These are phyloP conservation scores for Sakesphorus luctuosus DNA, from an alignment of 2,113 vertebrate species.

Conservation along the genomic window DNA sequence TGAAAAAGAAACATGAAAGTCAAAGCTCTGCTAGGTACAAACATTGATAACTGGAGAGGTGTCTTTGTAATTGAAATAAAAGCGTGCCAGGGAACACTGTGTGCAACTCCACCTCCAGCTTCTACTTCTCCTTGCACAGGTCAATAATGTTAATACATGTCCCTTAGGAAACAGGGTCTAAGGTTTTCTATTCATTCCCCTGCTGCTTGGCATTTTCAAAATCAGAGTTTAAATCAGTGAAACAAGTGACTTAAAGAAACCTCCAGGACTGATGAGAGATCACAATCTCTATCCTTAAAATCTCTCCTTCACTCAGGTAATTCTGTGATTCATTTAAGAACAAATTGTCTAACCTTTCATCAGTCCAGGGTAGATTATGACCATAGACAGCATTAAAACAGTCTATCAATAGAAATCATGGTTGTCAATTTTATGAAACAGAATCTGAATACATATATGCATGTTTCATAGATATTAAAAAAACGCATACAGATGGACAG, in stretches of 20 bases:
- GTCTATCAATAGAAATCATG: not conserved
- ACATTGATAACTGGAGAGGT: conserved; percentile 51
- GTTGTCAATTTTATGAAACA: not conserved
- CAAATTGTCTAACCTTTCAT: not conserved
- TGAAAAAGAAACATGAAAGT: conserved; percentile 68
- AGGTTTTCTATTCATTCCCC: not conserved
- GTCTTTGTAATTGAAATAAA: conserved; percentile 59
- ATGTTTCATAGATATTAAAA: conserved; percentile 1
- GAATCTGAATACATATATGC: not conserved
- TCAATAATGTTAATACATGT: conserved; percentile 57
- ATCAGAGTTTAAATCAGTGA: conserved; percentile 13
- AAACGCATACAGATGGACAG: not conserved
- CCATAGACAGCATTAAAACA: not conserved
- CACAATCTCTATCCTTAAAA: not conserved
- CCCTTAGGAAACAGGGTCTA: not conserved
- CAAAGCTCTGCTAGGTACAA: conserved; percentile 57
- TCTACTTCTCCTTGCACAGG: conserved; percentile 37
- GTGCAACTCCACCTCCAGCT: conserved; percentile 27
- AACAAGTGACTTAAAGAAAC: not conserved
- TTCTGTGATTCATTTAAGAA: not conserved
- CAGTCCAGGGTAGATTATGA: not conserved
- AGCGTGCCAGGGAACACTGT: not conserved
- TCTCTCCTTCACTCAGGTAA: not conserved
- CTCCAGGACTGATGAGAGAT: not conserved
- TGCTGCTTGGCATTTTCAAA: conserved; percentile 42